These are phyloP conservation scores for Barypeithes pellucidus DNA, from an alignment of 2,888 invertebrate genomes.

Conservation along the genomic window DNA sequence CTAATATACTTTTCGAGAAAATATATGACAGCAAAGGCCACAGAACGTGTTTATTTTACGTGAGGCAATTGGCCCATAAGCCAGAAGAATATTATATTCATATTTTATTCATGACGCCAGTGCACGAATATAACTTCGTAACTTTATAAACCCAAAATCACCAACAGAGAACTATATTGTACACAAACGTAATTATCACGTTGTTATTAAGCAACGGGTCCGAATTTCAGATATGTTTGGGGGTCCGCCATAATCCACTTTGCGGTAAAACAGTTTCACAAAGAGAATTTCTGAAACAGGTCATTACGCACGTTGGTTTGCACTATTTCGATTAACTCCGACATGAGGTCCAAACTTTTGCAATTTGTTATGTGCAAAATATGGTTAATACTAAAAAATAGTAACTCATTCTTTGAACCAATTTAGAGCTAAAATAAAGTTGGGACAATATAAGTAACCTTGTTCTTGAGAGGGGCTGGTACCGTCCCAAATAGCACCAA, in stretches of 20 bases:
- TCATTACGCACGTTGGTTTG: slow-evolving; percentile 25
- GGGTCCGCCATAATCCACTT: slow-evolving; percentile 25
- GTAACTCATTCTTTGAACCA: too few species aligned
- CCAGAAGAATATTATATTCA: neutral
- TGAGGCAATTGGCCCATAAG: neutral
- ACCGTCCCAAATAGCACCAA: too few species aligned
- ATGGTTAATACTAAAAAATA: too few species aligned
- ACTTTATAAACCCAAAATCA: slow-evolving; percentile 14
- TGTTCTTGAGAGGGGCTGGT: too few species aligned
- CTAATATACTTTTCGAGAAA: too few species aligned
- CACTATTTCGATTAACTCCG: slow-evolving; percentile 7
- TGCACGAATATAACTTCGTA: neutral
- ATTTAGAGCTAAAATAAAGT: too few species aligned
- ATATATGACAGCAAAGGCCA: too few species aligned
- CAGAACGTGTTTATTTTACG: too few species aligned
- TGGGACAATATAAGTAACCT: too few species aligned
- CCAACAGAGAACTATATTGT: slow-evolving; percentile 16
- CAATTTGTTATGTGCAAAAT: neutral
- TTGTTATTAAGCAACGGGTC: slow-evolving; percentile 25
- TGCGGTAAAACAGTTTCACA: slow-evolving; percentile 28
- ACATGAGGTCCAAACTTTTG: neutral
- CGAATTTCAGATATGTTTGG: slow-evolving; percentile 24
- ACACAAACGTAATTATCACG: slow-evolving; percentile 24
- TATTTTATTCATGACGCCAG: neutral
- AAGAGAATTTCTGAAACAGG: slow-evolving; percentile 19